phyloP scores from a whole-genome alignment of 2,113 vertebrate genomes.

The Antigone vipio region DNA sequence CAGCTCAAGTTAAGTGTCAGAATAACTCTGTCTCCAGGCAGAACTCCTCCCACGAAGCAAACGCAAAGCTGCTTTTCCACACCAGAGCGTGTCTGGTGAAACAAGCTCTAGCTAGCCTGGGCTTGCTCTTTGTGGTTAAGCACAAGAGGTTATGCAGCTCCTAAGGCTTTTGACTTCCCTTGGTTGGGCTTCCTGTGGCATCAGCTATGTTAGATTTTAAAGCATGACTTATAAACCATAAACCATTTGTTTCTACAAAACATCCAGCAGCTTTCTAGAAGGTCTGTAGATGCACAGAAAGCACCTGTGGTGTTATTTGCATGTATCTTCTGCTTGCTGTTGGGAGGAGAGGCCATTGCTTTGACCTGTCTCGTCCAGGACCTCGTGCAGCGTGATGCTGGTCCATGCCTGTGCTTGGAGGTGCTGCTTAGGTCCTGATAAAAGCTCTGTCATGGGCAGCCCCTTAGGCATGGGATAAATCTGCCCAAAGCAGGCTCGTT shows the following conservation, averaged over 20 bases:
- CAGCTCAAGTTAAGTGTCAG: not conserved
- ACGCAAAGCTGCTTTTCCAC: not conserved
- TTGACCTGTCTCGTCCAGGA: not conserved
- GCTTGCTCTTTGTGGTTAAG: not conserved
- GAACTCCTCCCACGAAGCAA: not conserved
- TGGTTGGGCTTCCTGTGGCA: not conserved
- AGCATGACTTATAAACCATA: not conserved
- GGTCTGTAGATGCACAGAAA: not conserved
- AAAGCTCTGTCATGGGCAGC: not conserved
- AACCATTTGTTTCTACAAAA: not conserved
- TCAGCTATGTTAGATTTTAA: not conserved
- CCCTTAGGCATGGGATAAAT: not conserved
- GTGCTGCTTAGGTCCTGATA: not conserved
- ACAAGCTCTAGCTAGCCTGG: not conserved
- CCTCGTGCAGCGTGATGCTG: not conserved
- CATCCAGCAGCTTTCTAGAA: not conserved
- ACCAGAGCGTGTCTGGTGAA: not conserved
- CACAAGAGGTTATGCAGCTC: accelerated
- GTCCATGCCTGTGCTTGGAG: not conserved
- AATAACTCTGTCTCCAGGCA: not conserved
- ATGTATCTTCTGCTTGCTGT: accelerated
- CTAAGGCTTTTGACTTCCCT: not conserved
- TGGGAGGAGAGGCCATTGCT: not conserved
- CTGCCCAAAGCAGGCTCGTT: not conserved
- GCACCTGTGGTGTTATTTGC: not conserved